Percentiles rank a stretch among this genome's conserved stretches.
These are phyloP conservation scores for Sogatella furcifera DNA, from an alignment of 1,140 invertebrate genomes.

Conservation along the genomic window DNA sequence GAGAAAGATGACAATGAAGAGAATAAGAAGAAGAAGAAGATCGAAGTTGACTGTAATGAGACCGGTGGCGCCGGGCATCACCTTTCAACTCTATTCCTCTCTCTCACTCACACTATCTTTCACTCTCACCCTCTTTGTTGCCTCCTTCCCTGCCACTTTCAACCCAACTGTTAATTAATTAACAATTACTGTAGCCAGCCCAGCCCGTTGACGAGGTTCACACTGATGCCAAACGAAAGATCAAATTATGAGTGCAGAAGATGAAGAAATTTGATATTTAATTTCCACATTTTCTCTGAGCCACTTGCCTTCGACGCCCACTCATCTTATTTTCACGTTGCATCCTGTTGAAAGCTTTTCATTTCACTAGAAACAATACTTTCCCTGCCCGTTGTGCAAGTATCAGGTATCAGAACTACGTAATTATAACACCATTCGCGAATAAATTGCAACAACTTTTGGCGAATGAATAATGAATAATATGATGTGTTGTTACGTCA, in stretches of 20 bases:
- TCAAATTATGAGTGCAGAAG: background rate
- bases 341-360: too few relatives aligned
- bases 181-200: background rate
- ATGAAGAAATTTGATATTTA: background rate
- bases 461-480: too few relatives aligned
- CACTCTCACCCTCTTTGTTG: background rate
- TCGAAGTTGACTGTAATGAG: background rate
- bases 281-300: background rate
- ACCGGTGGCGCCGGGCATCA: background rate
- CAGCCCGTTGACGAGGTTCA: background rate
- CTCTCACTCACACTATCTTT: background rate
- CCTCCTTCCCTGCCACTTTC: background rate
- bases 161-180: slow-evolving; percentile 2
- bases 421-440: too few relatives aligned
- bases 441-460: too few relatives aligned
- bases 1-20: background rate
- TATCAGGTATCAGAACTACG: too few relatives aligned
- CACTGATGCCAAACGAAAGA: background rate
- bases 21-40: background rate
- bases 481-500: too few relatives aligned
- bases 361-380: too few relatives aligned
- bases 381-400: too few relatives aligned
- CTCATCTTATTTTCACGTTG: too few relatives aligned
- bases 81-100: background rate
- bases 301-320: background rate